Evolutionary conservation across 2,113 vertebrate genomes (phyloP).

Genomic region (Eulemur rufifrons): DNA sequence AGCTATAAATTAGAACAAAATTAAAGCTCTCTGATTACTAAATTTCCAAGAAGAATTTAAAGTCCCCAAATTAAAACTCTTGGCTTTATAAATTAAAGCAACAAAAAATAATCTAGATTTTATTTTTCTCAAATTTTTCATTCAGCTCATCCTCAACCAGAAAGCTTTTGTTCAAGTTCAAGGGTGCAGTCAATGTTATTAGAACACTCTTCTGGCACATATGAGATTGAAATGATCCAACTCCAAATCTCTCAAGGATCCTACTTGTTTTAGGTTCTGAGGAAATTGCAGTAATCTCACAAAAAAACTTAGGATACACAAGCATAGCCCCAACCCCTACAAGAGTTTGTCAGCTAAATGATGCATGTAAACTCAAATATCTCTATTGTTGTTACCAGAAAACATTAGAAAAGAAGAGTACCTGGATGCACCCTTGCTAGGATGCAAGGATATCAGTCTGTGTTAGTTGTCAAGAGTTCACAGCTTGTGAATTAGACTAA

Average conservation of each 20-base stretch:
- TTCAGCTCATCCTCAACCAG: neutral
- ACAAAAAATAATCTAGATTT: neutral
- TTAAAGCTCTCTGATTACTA: neutral
- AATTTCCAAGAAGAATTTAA: slow-evolving; percentile 52
- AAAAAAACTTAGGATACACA: neutral
- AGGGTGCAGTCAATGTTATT: neutral
- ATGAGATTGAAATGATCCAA: neutral
- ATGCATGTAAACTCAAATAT: neutral
- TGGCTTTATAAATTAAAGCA: slow-evolving; percentile 52
- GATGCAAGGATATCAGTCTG: neutral
- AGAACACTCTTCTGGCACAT: neutral
- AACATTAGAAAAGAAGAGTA: neutral
- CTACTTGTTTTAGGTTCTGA: neutral
- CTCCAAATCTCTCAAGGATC: neutral
- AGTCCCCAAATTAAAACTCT: slow-evolving; percentile 5
- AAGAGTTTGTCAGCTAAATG: neutral
- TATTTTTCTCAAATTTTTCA: neutral
- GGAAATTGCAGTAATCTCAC: neutral
- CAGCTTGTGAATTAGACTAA: neutral
- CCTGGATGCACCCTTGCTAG: neutral
- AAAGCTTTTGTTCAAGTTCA: slow-evolving; percentile 21
- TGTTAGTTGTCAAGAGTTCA: neutral
- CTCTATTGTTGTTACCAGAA: neutral
- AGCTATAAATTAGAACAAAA: slow-evolving; percentile 22
- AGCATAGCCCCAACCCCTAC: neutral